Conservation (phyloP, 2,113 vertebrate species). For the Tringa solitaria region DNA sequence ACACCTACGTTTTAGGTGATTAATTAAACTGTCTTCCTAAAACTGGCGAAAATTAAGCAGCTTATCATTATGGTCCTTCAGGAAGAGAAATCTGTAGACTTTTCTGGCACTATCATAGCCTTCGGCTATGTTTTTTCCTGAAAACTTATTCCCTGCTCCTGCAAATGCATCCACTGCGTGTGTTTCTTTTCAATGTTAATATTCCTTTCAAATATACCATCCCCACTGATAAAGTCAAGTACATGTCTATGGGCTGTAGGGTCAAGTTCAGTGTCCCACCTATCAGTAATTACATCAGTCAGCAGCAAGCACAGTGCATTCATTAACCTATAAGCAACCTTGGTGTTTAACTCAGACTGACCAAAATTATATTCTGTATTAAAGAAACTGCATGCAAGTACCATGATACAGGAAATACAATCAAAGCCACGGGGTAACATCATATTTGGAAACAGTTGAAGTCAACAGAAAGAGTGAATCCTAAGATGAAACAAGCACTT, state of each 20-base stretch:
- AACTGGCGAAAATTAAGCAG: not conserved
- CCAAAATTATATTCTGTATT: not conserved
- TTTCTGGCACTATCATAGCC: not conserved
- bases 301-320: not conserved
- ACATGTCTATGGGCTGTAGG: not conserved
- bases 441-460: not conserved
- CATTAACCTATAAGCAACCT: conserved; percentile 17
- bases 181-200: not conserved
- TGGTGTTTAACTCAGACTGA: not conserved
- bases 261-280: not conserved
- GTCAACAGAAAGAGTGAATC: conserved; percentile 27
- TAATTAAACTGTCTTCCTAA: not conserved
- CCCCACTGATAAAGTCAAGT: not conserved
- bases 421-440: not conserved
- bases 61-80: not conserved
- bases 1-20: not conserved
- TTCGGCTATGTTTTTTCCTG: not conserved
- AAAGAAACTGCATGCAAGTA: not conserved
- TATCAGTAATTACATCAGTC: not conserved
- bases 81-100: not conserved
- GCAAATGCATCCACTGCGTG: not conserved
- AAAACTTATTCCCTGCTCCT: not conserved
- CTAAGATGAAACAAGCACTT: not conserved
- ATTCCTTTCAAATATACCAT: not conserved
- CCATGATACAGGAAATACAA: not conserved